Conservation (phyloP, 2,797 vertebrate genomes). For the Esox masquinongy region DNA sequence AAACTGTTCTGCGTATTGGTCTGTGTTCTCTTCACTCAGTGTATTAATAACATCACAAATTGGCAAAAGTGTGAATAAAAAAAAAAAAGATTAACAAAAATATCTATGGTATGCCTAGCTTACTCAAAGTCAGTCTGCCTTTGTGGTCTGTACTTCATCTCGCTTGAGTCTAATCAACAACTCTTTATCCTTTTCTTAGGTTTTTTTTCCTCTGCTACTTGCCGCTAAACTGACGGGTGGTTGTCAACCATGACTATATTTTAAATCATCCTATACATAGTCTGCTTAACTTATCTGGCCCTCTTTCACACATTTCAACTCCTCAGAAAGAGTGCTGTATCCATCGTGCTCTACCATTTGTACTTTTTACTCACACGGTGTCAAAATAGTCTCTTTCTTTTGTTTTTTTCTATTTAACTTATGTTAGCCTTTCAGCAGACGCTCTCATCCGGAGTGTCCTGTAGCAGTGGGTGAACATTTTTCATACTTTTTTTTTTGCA, state of each 20-base stretch:
- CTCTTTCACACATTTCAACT: not conserved
- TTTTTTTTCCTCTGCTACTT: constrained; percentile 5
- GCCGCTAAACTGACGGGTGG: not conserved
- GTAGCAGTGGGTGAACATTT: no score
- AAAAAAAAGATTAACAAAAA: constrained; percentile 32
- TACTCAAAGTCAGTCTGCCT: constrained; percentile 44
- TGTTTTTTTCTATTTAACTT: no score
- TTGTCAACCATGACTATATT: not conserved
- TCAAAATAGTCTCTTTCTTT: no score
- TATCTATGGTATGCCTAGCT: not conserved
- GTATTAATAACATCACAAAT: not conserved
- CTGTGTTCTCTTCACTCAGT: not conserved
- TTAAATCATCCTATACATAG: not conserved
- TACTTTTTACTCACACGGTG: no score
- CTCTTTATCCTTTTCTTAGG: constrained; percentile 11
- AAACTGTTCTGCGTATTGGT: not conserved
- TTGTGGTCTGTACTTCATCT: constrained; percentile 39
- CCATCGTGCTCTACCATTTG: no score
- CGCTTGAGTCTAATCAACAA: constrained; percentile 14
- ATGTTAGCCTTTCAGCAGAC: no score
- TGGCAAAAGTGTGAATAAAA: not conserved
- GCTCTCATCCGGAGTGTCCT: no score
- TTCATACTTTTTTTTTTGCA: no score
- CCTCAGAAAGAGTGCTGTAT: no score
- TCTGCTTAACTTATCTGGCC: not conserved